A percentile compares a stretch with the other conserved stretches of the same genome.
These are phyloP conservation scores for Poeciliopsis prolifica DNA, from an alignment of 2,113 vertebrate species.

Conservation along the genomic window DNA sequence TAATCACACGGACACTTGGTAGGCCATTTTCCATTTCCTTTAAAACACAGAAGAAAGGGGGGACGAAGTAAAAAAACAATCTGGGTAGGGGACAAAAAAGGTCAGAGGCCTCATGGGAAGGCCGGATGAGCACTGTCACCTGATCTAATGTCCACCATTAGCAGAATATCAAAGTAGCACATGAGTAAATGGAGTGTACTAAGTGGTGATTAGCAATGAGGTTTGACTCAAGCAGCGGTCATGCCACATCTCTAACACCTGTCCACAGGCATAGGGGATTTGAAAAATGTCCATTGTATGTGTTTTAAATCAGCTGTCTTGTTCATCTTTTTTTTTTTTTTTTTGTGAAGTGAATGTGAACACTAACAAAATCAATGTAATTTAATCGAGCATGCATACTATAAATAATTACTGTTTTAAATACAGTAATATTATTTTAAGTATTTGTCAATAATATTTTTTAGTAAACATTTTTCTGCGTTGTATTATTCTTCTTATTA, in stretches of 20 bases:
- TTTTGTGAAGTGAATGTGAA: not conserved
- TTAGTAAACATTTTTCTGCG: not conserved
- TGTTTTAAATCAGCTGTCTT: constrained; percentile 48
- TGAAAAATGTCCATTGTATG: constrained; percentile 34
- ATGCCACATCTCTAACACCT: constrained; percentile 59
- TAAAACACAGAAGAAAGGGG: constrained; percentile 14
- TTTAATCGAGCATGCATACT: constrained; percentile 27
- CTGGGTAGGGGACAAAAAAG: constrained; percentile 34
- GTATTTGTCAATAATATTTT: no score
- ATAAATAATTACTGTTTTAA: not conserved
- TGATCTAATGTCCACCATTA: constrained; percentile 61
- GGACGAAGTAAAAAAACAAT: constrained; percentile 16
- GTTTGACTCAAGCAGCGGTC: constrained; percentile 39
- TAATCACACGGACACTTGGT: constrained; percentile 68
- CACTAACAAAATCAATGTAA: constrained; percentile 13
- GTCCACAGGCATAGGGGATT: constrained; percentile 52
- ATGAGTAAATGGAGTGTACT: constrained; percentile 68
- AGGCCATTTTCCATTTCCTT: constrained; percentile 62
- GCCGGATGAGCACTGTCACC: constrained; percentile 32
- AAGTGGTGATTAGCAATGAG: constrained; percentile 66
- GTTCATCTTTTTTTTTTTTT: constrained; percentile 3
- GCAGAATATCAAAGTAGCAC: constrained; percentile 53
- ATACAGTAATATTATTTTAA: not conserved
- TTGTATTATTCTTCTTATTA: not conserved
- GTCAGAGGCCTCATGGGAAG: constrained; percentile 54